Base-by-base conservation (phyloP, 2,113 vertebrate genomes). In the Ivindomyrus marchei region DNA sequence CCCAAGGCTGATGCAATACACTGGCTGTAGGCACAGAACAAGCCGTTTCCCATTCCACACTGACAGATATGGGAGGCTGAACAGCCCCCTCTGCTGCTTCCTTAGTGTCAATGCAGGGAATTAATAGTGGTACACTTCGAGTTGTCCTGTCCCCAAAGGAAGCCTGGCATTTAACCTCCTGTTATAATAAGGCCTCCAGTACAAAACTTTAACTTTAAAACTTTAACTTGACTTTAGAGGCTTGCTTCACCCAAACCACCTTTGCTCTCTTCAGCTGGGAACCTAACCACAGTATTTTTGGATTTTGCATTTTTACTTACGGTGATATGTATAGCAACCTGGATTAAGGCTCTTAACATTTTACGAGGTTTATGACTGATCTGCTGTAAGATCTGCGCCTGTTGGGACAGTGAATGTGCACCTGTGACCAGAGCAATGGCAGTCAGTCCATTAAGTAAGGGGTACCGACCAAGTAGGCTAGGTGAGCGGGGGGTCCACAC, bases 31-130 rank as follows among this genome's bases (percentile, higher is more conserved):
- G 19, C 8, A 47, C 80, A 19, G 31, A 77, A 15, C 10, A 39
- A 17, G 70, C 31, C 21, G 0, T 11, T 47, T 84, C 42, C 19
- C 21, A 47, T 47, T 39, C 83, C 24, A 45, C 83, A 45, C 45
- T 85, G 9, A 21, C 8, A 7, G 45, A 3, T 10, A 39, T 85
- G 8, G 15, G 62, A 46, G n/a, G 85, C n/a, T 46, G 27, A 47
- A 53, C 46, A 87, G 85, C 27, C 19, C 85, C 85, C 85, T 87
- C 85, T 87, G 85, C 85, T 87, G 85, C 24, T 53, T 36, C 49
- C 47, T 52, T 36, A 31, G 7, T 50, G 36, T 19, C 27, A 52
- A 52, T 7, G 45, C 46, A 36, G 85, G 49, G 15, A 31, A 31
- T 52, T 24, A 36, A n/a, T 42, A 24, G 7, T 24, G 45, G 15